Conservation (phyloP, 2,113 vertebrate species). For the Eptesicus fuscus region DNA sequence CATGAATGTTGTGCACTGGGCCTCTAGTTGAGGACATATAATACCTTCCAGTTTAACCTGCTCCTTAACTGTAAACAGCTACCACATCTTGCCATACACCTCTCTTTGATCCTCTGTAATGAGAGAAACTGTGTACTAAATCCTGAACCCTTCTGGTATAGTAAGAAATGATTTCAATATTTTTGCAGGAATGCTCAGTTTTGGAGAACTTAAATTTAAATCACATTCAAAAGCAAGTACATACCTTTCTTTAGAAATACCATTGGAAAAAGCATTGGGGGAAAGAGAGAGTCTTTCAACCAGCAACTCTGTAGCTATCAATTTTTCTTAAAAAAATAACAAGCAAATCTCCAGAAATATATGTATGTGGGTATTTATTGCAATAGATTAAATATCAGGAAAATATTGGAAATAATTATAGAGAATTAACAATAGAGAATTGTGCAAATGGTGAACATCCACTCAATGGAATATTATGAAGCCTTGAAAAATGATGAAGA, state of each 20-base stretch:
- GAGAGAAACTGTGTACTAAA: background rate
- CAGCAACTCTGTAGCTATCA: background rate
- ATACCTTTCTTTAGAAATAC: background rate
- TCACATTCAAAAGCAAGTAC: slow-evolving; percentile 30
- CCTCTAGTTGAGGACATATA: background rate
- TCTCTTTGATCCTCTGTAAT: background rate
- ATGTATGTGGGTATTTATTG: background rate
- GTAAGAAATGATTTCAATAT: background rate
- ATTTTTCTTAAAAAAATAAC: slow-evolving; percentile 36
- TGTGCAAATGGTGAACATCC: background rate
- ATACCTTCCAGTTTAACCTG: slow-evolving; percentile 51
- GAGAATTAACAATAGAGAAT: background rate
- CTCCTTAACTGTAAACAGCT: background rate
- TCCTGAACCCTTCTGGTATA: background rate
- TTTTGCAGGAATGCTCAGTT: background rate
- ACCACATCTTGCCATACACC: background rate
- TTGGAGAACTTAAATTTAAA: background rate
- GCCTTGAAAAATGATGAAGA: background rate
- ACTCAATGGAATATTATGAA: background rate
- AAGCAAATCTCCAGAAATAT: background rate
- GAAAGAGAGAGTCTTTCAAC: background rate
- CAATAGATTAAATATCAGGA: background rate
- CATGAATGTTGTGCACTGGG: too few relatives aligned
- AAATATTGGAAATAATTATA: background rate
- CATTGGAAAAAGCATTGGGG: background rate